A percentile compares a stretch with the other conserved stretches of the same genome.
These are phyloP conservation scores for Condylostylus longicornis DNA, from an alignment of 1,140 invertebrate species.

Conservation along the genomic window DNA sequence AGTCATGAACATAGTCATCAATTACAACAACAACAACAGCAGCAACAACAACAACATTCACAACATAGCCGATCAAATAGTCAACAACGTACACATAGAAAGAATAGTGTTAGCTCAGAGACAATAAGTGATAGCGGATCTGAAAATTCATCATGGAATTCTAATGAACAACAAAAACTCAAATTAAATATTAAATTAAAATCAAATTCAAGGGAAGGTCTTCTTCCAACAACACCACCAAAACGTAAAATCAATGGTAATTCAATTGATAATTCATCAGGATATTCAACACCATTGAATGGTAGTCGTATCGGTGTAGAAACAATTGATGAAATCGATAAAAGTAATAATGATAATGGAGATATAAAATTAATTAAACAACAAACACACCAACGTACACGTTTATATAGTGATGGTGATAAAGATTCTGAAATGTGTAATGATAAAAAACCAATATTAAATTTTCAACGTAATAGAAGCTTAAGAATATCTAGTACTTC, in stretches of 20 bases:
- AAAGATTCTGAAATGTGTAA: conserved; percentile 9
- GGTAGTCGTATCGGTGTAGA: too few relatives aligned
- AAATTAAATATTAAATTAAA: too few relatives aligned
- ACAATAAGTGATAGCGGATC: conserved; percentile 40
- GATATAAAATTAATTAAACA: background rate
- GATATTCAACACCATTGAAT: too few relatives aligned
- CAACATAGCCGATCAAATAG: conserved; percentile 1
- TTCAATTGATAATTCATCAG: too few relatives aligned
- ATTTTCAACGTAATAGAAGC: conserved; percentile 5
- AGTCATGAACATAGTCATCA: too few relatives aligned
- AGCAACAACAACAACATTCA: background rate
- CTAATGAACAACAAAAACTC: conserved; percentile 1
- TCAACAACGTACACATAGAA: conserved; percentile 18
- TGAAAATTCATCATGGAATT: conserved; percentile 31
- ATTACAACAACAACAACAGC: conserved; percentile 4
- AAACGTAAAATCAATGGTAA: too few relatives aligned
- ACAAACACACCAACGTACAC: conserved; percentile 4
- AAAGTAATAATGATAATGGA: background rate
- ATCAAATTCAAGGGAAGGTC: too few relatives aligned
- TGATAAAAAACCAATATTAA: conserved; percentile 9
- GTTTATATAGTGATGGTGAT: conserved; percentile 11
- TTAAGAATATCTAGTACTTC: background rate
- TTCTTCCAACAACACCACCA: too few relatives aligned
- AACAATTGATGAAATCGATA: background rate
- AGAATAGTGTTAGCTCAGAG: conserved; percentile 40